These are phyloP conservation scores for Lepeophtheirus nordmannii DNA, from an alignment of 2,888 invertebrate genomes.

Conservation along the genomic window DNA sequence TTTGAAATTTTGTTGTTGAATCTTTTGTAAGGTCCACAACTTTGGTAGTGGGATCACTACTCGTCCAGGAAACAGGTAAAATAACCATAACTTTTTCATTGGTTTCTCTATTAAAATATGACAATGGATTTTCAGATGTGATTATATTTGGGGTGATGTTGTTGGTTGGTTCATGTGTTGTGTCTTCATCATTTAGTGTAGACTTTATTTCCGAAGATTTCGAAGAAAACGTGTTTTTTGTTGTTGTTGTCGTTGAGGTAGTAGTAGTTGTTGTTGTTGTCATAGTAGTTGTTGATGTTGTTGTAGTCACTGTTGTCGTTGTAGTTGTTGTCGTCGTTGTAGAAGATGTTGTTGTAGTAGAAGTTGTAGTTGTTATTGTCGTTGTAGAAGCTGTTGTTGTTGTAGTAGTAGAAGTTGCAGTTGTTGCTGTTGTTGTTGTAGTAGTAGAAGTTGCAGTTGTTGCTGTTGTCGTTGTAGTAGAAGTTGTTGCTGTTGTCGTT, in stretches of 20 bases:
- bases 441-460: background rate
- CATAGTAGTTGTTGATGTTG: slow-evolving; percentile 3
- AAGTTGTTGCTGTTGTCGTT: background rate
- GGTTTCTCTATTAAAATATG: background rate
- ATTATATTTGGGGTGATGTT: background rate
- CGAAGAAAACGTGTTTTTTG: background rate
- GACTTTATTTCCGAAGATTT: background rate
- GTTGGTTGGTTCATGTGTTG: background rate
- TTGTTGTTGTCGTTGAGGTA: background rate
- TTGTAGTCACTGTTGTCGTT: background rate
- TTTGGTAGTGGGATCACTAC: background rate
- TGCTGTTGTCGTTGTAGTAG: background rate
- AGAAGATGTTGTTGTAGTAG: background rate
- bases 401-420: background rate
- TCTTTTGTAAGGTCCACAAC: background rate
- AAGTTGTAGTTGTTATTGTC: background rate
- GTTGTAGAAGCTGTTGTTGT: background rate
- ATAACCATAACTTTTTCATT: background rate
- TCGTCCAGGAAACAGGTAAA: background rate
- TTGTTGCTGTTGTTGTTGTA: background rate
- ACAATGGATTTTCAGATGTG: background rate
- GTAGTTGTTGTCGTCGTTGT: slow-evolving; percentile 7
- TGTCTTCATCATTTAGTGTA: background rate
- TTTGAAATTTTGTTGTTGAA: background rate
- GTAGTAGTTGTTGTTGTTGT: background rate